A percentile compares a stretch with the other conserved stretches of the same genome.
These are phyloP conservation scores for Tethya wilhelma DNA, from an alignment of 37 sponge, comb jelly and placozoan genomes.

Conservation along the genomic window DNA sequence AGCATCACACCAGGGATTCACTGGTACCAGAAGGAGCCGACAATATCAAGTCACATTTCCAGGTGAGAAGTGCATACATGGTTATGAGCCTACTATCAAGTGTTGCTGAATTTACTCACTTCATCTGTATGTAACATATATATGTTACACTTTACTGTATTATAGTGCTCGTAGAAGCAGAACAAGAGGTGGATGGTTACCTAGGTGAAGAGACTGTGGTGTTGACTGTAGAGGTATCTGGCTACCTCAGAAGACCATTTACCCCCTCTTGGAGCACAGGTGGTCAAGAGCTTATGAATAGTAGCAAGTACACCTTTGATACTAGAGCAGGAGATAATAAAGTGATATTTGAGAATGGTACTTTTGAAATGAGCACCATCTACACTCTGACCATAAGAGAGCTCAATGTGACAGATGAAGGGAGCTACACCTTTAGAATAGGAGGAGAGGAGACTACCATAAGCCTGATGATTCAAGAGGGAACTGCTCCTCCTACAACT, in stretches of 20 bases:
- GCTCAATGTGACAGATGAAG: constrained; percentile 2
- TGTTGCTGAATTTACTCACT: neutral
- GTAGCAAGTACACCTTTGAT: constrained; percentile 16
- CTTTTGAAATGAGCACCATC: neutral
- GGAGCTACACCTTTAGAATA: constrained; percentile 26
- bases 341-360: neutral
- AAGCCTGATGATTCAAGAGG: neutral
- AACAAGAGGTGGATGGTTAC: neutral
- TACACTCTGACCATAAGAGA: constrained; percentile 7
- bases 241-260: neutral
- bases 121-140: too few relatives aligned
- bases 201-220: neutral
- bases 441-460: neutral
- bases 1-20: neutral
- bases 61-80: neutral
- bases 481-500: constrained; percentile 3
- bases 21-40: neutral
- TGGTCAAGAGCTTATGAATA: neutral
- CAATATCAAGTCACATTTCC: constrained; percentile 4
- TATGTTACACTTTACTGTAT: neutral
- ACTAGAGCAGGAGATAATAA: neutral
- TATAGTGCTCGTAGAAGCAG: neutral
- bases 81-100: neutral
- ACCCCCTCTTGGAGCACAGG: neutral
- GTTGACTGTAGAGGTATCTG: constrained; percentile 27